A percentile compares a stretch with the other conserved stretches of the same genome.
Evolutionary conservation across 1,140 invertebrate species (phyloP).

Genomic region (Temnothorax longispinosus): DNA sequence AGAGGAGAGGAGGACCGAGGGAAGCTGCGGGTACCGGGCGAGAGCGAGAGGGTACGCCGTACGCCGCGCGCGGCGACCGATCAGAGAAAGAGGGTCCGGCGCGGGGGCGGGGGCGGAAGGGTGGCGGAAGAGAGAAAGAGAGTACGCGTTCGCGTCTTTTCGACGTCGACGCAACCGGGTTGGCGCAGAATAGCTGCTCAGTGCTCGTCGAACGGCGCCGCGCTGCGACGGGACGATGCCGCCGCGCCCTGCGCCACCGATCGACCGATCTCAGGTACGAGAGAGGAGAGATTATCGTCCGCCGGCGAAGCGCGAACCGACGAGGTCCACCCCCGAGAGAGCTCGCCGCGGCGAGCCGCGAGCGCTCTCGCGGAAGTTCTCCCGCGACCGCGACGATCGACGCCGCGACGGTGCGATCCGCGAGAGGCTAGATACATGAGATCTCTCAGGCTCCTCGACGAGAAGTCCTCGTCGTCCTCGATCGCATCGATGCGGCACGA

Average conservation of each 20-base stretch:
- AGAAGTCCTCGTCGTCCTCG: not conserved
- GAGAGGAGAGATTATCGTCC: slow-evolving; percentile 49
- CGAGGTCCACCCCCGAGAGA: not conserved
- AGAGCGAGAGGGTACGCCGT: slow-evolving; percentile 28
- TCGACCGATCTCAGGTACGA: slow-evolving; percentile 83
- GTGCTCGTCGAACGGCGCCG: slow-evolving; percentile 84
- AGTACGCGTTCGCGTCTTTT: slow-evolving; percentile 79
- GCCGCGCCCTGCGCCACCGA: slow-evolving; percentile 82
- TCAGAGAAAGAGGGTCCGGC: slow-evolving; percentile 48
- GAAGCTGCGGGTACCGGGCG: slow-evolving; percentile 41
- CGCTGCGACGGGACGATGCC: slow-evolving; percentile 84
- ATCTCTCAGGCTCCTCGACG: no score
- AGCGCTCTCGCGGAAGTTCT: not conserved
- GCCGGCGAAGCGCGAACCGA: not conserved
- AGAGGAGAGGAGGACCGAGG: slow-evolving; percentile 62
- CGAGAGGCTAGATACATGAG: not conserved
- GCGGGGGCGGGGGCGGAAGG: slow-evolving; percentile 17
- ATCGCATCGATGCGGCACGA: not conserved
- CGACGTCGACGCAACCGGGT: slow-evolving; percentile 82
- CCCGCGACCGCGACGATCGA: slow-evolving; percentile 5
- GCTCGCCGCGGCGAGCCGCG: slow-evolving; percentile 2
- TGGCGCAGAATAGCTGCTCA: slow-evolving; percentile 80
- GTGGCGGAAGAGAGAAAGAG: slow-evolving; percentile 9
- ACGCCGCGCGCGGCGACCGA: slow-evolving; percentile 17
- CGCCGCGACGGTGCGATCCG: not conserved